Evolutionary conservation across 2,888 invertebrate genomes (phyloP), one percentile per base, ranked within the genome.

Genomic region (Phyllotreta striolata): DNA sequence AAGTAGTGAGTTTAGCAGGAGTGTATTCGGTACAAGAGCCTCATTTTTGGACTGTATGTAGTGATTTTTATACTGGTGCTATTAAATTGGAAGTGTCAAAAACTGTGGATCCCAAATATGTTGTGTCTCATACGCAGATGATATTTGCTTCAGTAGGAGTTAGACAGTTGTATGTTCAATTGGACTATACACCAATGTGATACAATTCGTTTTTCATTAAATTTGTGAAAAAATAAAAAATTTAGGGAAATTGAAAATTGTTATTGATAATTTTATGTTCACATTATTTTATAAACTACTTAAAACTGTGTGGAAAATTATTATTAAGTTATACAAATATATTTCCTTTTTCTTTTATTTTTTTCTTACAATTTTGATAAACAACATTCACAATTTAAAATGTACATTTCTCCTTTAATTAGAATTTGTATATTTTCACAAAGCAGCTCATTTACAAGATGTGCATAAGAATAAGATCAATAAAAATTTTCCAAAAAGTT

Each of bases 1-100:
- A 93, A 75, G 91, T 95, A 72, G 92, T 92, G 51, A 91, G 95
- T 67, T 82, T 98, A 61, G 93, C 96, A 7, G 98, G 97, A 3
- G 97, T 98, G 12, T 94, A 95, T 79, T 93, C 95, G 64, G 95
- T 98, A 8, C 96, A 97, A 77, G 97, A 98, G 75, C 96, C 96
- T 2, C 98, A 98, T 80, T 98, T 98, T 83, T 98, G 98, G 98
- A 98, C 98, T 9, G 85, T 98, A 66, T 97, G 97, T 81, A 96
- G 95, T 78, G 95, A 96, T 73, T 89, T 93, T 63, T 96, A 91
- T 79, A 91, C 97, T 1, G 98, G 98, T 70, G 93, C 93, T 70
- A 83, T 98, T 58, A 98, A 98, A 83, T 83, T 98, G 59, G 98
- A 98, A 82, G 97, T 98, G n/a, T 91, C 95, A 0, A 88, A 90